These are phyloP conservation scores for Cephalopterus ornatus DNA, from an alignment of 2,113 vertebrate species.

Conservation along the genomic window DNA sequence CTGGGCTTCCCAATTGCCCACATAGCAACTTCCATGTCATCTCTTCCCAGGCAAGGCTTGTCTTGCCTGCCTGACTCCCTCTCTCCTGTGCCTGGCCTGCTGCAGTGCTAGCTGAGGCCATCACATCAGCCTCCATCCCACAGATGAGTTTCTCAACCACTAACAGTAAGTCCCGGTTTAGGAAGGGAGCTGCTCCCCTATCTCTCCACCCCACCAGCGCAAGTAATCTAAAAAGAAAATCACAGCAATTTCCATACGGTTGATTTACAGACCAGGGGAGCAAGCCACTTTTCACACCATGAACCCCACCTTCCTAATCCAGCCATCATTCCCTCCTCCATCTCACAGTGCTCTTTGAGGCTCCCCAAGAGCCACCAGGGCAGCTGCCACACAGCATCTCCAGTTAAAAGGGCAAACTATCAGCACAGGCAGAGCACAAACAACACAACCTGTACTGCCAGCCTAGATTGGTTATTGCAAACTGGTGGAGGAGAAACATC, in stretches of 20 bases:
- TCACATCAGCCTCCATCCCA: not conserved
- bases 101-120: accelerated
- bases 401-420: not conserved
- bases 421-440: not conserved
- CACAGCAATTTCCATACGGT: not conserved
- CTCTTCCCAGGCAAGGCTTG: not conserved
- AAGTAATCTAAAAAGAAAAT: not conserved
- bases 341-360: not conserved
- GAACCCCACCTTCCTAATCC: not conserved
- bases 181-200: not conserved
- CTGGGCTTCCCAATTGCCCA: accelerated
- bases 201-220: not conserved
- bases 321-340: not conserved
- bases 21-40: accelerated
- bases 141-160: not conserved
- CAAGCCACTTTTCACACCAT: accelerated
- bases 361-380: not conserved
- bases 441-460: not conserved
- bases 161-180: not conserved
- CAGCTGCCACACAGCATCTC: not conserved
- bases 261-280: not conserved
- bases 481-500: not conserved
- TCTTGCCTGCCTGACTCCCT: not conserved
- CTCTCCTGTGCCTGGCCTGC: not conserved
- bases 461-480: not conserved